Evolutionary conservation across 2,888 invertebrate genomes (phyloP).

Genomic region (Scaptomyza reducta): DNA sequence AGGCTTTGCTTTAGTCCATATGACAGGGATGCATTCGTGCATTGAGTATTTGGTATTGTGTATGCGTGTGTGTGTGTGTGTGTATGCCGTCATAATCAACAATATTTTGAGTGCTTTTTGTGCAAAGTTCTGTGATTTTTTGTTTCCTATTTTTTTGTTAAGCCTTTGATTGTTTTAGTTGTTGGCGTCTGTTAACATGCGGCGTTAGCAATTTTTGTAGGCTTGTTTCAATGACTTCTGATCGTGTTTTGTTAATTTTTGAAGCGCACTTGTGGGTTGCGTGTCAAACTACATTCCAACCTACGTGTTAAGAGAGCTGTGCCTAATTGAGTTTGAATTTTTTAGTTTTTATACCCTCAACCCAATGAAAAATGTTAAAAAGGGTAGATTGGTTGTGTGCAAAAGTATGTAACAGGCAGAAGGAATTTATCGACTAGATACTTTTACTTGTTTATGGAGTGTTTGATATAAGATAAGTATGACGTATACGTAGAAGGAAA

Average conservation of each 20-base stretch:
- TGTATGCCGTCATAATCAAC: conserved; percentile 66
- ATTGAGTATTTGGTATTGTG: conserved; percentile 26
- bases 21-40: conserved; percentile 38
- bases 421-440: too few relatives aligned
- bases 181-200: conserved; percentile 21
- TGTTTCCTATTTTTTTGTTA: conserved; percentile 22
- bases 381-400: too few relatives aligned
- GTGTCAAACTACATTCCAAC: conserved; percentile 1
- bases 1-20: conserved; percentile 26
- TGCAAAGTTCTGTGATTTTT: conserved; percentile 60
- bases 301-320: conserved; percentile 25
- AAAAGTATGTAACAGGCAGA: too few relatives aligned
- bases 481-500: too few relatives aligned
- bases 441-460: not conserved
- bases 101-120: conserved; percentile 77
- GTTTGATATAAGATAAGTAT: not conserved
- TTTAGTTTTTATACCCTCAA: not conserved
- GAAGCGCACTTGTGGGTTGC: conserved; percentile 34
- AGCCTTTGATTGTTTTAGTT: conserved; percentile 31
- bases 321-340: conserved; percentile 15
- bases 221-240: conserved; percentile 59
- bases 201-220: conserved; percentile 13
- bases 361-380: too few relatives aligned
- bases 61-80: conserved; percentile 12
- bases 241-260: conserved; percentile 67